Evolutionary conservation across 1,140 invertebrate genomes (phyloP).

Genomic region (Drosophila virilis): DNA sequence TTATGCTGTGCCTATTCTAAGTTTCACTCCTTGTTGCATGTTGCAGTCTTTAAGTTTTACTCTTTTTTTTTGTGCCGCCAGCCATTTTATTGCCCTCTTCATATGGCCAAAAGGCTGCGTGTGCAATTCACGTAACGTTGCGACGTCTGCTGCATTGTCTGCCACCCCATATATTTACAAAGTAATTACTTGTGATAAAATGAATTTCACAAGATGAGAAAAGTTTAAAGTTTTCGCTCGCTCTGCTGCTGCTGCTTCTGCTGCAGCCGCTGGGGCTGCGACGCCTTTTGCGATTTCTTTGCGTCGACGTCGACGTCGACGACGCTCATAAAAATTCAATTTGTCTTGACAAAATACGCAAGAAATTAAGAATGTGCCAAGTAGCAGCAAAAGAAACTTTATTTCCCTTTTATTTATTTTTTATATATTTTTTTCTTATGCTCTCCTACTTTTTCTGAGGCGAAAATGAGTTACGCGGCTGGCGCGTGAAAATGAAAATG

Average conservation of each 20-base stretch:
- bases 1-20: not conserved
- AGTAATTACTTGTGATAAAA: slow-evolving; percentile 83
- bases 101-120: slow-evolving; percentile 52
- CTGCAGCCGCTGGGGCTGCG: slow-evolving; percentile 16
- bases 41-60: slow-evolving; percentile 34
- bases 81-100: slow-evolving; percentile 55
- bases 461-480: slow-evolving; percentile 77
- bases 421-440: slow-evolving; percentile 26
- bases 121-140: slow-evolving; percentile 42
- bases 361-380: slow-evolving; percentile 83
- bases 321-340: slow-evolving; percentile 80
- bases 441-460: slow-evolving; percentile 44
- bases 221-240: slow-evolving; percentile 75
- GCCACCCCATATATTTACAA: slow-evolving; percentile 73
- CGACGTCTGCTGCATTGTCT: slow-evolving; percentile 56
- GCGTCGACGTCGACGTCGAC: slow-evolving; percentile 31
- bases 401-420: slow-evolving; percentile 68
- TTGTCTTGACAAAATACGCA: slow-evolving; percentile 83
- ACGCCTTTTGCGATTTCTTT: slow-evolving; percentile 65
- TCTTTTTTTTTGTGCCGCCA: slow-evolving; percentile 20
- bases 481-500: slow-evolving; percentile 70
- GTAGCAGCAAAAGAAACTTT: slow-evolving; percentile 79
- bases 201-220: slow-evolving; percentile 81
- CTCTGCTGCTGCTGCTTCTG: slow-evolving; percentile 22
- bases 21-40: slow-evolving; percentile 20